Evolutionary conservation across 2,797 vertebrate genomes (phyloP).

Genomic region (Hoplostethus mediterraneus): DNA sequence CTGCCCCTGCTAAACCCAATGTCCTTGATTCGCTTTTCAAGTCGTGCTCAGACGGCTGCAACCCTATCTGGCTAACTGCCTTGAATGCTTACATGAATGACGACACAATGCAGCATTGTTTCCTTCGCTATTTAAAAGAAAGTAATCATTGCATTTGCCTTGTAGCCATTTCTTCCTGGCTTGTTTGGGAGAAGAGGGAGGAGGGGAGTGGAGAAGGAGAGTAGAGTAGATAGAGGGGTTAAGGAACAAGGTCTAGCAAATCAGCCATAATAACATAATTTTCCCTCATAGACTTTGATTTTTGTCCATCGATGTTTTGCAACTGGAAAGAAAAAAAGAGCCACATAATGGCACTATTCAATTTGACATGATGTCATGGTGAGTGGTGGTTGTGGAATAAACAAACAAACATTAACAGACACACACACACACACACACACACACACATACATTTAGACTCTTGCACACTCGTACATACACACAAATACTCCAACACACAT

Average conservation of each 20-base stretch:
- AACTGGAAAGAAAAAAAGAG: not conserved
- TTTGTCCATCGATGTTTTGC: slow-evolving; percentile 37
- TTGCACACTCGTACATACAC: not conserved
- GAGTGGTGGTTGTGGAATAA: slow-evolving; percentile 40
- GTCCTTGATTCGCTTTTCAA: slow-evolving; percentile 53
- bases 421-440: slow-evolving; percentile 7
- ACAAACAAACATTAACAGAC: slow-evolving; percentile 23
- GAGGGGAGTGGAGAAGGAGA: not conserved
- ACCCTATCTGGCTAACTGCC: slow-evolving; percentile 54
- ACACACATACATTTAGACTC: not conserved
- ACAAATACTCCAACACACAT: not conserved
- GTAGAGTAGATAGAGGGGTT: slow-evolving; percentile 8
- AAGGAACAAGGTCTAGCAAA: slow-evolving; percentile 39
- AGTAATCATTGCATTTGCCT: slow-evolving; percentile 46
- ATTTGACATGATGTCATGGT: slow-evolving; percentile 35
- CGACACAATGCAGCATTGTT: slow-evolving; percentile 32
- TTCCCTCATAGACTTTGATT: slow-evolving; percentile 32
- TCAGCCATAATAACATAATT: slow-evolving; percentile 35
- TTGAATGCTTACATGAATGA: slow-evolving; percentile 44
- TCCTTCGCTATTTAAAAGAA: slow-evolving; percentile 41
- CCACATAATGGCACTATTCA: slow-evolving; percentile 30
- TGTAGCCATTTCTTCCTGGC: slow-evolving; percentile 21
- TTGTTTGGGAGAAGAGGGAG: not conserved
- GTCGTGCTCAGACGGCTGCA: slow-evolving; percentile 51
- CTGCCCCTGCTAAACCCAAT: slow-evolving; percentile 39